Conservation (phyloP, 2,797 vertebrate species). For the Callimico goeldii region DNA sequence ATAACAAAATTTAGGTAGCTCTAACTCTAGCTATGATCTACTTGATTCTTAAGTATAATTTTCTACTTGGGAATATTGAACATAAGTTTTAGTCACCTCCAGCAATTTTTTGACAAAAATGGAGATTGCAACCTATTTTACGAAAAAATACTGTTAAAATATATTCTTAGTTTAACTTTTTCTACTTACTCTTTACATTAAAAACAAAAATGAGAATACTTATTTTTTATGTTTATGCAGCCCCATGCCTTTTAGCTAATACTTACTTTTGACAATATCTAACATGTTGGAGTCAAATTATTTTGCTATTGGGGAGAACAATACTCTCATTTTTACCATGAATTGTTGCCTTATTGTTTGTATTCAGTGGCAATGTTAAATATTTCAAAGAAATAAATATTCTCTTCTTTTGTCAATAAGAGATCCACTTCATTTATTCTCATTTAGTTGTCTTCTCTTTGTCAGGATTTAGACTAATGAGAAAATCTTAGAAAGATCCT, state of each 20-base stretch:
- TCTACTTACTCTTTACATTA: not conserved
- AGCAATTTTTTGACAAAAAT: conserved; percentile 61
- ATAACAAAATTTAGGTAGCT: conserved; percentile 54
- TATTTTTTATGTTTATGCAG: conserved; percentile 32
- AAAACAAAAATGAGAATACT: not conserved
- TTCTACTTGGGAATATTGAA: conserved; percentile 67
- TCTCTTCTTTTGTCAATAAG: conserved; percentile 75
- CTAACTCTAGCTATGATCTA: conserved; percentile 38
- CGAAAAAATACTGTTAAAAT: conserved; percentile 28
- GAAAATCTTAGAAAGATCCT: conserved; percentile 84
- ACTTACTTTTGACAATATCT: conserved; percentile 45
- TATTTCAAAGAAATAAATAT: conserved; percentile 76
- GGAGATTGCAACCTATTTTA: conserved; percentile 59
- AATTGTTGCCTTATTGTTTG: conserved; percentile 54
- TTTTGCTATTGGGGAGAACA: conserved; percentile 59
- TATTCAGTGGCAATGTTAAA: conserved; percentile 64
- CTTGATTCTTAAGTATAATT: conserved; percentile 73
- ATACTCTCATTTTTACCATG: conserved; percentile 40
- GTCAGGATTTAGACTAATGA: conserved; percentile 84
- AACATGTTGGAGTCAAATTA: conserved; percentile 47
- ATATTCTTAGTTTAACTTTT: conserved; percentile 43
- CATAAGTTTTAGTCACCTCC: conserved; percentile 56
- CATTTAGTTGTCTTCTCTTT: conserved; percentile 80
- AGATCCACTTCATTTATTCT: conserved; percentile 79
- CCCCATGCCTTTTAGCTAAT: not conserved